Base-by-base conservation (phyloP, 2,888 invertebrate genomes). In the Yponomeuta cagnagella region DNA sequence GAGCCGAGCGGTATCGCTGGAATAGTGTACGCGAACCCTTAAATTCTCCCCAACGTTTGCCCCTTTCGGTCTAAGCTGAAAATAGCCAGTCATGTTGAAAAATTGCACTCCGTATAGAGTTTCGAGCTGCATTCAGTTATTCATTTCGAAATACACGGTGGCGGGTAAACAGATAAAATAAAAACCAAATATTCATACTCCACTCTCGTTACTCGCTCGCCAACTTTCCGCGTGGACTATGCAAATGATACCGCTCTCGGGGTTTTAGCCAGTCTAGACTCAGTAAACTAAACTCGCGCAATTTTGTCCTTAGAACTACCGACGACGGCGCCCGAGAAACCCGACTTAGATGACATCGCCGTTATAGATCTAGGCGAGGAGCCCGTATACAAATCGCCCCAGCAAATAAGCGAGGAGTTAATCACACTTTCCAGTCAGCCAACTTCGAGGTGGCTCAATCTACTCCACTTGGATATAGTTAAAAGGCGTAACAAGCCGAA, bases 401-500 rank as follows among this genome's bases (percentile, higher is more conserved):
- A 95, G 78, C 97, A 97, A 88, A 94, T 97, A 69, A 93, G 93
- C 74, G 86, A 93, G 70, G 95, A 96, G 77, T 91, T 98, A 4
- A 94, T 98, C 23, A 98, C 98, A 0, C 91, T 98, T 77, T 98
- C 98, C 0, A 95, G 95, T 10, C 89, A 98, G 72, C 95, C 98
- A 0, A 95, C 95, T 48, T 97, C 98, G 0, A 94, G 98, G 76
- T 99, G 99, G 99, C 95, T 97, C 74, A 98, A 98, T 85, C 91
- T 99, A 15, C 93, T 98, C 1, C 95, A 97, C 81, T 91, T 98
- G 71, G 98, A 98, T 76, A 86, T 96, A 0, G 96, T 99, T 2
- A 97, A 96, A 84, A 95, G 94, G 77, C 93, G 97, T 74, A 99
- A 99, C 84, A 98, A 97, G 81, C 98, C 99, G 0, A 97, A 95